Percentiles rank a stretch among this genome's conserved stretches.
phyloP scores from a whole-genome alignment of 2,888 invertebrate species.

The Tromatobia lineatoria region DNA sequence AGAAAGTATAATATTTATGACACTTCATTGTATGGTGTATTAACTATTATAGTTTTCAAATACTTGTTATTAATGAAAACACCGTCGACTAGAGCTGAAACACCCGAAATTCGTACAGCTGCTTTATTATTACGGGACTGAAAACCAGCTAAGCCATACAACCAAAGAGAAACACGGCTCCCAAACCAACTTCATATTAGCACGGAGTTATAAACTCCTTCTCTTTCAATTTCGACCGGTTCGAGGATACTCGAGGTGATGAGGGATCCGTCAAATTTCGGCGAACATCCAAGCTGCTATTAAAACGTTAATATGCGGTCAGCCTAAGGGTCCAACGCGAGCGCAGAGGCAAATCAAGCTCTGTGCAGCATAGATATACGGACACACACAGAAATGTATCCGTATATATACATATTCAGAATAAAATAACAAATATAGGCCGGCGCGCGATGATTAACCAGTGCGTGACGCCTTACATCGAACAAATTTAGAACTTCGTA shows the following conservation, averaged over 20 bases:
- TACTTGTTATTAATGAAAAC: constrained; percentile 7
- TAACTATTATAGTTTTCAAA: not conserved
- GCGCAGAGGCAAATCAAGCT: not conserved
- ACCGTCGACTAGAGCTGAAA: constrained; percentile 2
- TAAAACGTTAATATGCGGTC: constrained; percentile 4
- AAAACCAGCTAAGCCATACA: constrained; percentile 30
- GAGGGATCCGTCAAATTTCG: constrained; percentile 37
- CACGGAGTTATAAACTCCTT: constrained; percentile 1
- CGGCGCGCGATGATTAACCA: too few species aligned
- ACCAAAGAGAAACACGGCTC: constrained; percentile 42
- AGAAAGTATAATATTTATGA: too few species aligned
- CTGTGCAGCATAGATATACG: not conserved
- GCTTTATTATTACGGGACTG: constrained; percentile 29
- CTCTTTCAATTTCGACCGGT: not conserved
- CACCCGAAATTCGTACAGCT: constrained; percentile 2
- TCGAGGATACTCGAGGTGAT: constrained; percentile 23
- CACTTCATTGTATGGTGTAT: too few species aligned
- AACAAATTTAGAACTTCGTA: too few species aligned
- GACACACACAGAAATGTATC: not conserved
- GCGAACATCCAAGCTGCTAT: constrained; percentile 1
- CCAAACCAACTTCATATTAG: constrained; percentile 30
- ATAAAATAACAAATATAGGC: too few species aligned
- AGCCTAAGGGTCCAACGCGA: not conserved
- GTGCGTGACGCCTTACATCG: too few species aligned
- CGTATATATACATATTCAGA: not conserved